Conservation (phyloP, 1,140 invertebrate genomes). For the Matsumurasca onukii region DNA sequence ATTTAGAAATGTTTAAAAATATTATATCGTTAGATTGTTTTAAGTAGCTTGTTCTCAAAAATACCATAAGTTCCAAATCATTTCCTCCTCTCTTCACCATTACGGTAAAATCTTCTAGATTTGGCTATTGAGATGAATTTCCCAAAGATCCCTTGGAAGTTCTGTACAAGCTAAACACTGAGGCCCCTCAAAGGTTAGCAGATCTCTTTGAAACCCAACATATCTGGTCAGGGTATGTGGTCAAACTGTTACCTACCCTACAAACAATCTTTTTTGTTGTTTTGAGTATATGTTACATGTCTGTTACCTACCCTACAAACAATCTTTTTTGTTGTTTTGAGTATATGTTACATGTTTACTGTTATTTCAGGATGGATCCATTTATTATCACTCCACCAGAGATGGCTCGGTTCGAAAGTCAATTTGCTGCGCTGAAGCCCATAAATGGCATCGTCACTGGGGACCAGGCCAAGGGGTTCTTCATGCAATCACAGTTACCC, state of each 20-base stretch:
- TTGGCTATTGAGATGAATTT: too few species aligned
- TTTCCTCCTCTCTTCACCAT: too few species aligned
- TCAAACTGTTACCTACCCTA: neutral
- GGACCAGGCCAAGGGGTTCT: constrained; percentile 92
- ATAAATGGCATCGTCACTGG: constrained; percentile 87
- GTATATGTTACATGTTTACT: neutral
- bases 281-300: neutral
- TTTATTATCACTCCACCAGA: constrained; percentile 89
- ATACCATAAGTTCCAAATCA: too few species aligned
- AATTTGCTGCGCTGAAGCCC: constrained; percentile 87
- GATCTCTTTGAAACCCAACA: neutral
- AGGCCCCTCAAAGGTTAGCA: neutral
- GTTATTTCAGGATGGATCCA: constrained; percentile 60
- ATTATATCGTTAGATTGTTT: too few species aligned
- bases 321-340: neutral
- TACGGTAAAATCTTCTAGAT: too few species aligned
- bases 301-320: neutral
- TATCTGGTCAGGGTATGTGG: neutral
- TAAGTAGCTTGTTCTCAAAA: too few species aligned
- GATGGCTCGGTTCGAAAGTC: constrained; percentile 83
- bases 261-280: neutral
- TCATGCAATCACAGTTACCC: constrained; percentile 90
- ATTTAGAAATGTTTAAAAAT: too few species aligned
- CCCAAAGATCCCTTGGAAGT: too few species aligned
- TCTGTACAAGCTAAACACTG: too few species aligned